Base-by-base conservation (phyloP, 2,797 vertebrate species). In the Sebastiscus albofasciatus region DNA sequence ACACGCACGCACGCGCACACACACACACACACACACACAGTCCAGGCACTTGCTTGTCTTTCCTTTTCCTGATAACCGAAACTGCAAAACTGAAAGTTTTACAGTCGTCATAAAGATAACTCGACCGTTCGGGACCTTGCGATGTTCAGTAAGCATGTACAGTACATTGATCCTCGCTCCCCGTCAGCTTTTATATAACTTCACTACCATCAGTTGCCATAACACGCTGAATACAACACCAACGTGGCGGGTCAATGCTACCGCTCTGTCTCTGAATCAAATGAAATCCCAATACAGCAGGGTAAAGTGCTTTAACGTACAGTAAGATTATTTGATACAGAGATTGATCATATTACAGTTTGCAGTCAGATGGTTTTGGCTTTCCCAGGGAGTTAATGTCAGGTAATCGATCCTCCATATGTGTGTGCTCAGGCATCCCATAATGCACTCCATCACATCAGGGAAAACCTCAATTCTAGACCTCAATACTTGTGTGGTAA, bases 31-130 rank as follows among this genome's bases (percentile, higher is more conserved):
- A 65, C 24, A 34, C 29, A 33, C 4, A 12, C 24, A 49, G 4
- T 64, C 65, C 67, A 33, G 18, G 2, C 13, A 1, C 6, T 46
- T 0, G n/a, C n/a, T n/a, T 27, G 4, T 26, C 7, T 61, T 74
- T 42, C 14, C 26, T 72, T 74, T 90, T 77, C 52, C 62, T 20
- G 22, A 1, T 11, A 84, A 86, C 5, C 20, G 81, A 90, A 89
- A 90, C 67, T 20, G 49, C 2, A 34, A 90, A 89, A 90, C 66
- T 20, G 49, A 2, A 33, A 5, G 12, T 33, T 92, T 90, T 86
- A 84, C 67, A 22, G 67, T 64, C 0, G 58, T 65, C 76, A 84
- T 92, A 92, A 92, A 92, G 86, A 88, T 89, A 84, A 52, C 2
- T 13, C 3, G 0, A 10, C 39, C 2, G 4, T n/a, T n/a, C 34